Evolutionary conservation across 1,140 invertebrate genomes (phyloP).

Genomic region (Berghia stephanieae): DNA sequence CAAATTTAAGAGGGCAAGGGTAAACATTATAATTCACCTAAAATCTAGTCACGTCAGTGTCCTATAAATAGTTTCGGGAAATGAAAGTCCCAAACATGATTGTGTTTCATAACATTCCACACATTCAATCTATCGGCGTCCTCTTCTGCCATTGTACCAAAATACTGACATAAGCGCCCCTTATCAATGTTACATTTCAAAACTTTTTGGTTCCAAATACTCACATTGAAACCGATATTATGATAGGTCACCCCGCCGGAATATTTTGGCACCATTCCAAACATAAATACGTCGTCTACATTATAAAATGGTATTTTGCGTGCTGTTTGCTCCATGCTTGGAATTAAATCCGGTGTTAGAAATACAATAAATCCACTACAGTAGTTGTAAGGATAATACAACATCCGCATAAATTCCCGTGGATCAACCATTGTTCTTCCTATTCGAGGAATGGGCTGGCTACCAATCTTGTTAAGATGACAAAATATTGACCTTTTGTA

Average conservation of each 20-base stretch:
- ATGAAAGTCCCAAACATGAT: neutral
- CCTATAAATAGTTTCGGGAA: too few relatives aligned
- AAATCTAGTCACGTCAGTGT: too few relatives aligned
- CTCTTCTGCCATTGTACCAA: neutral
- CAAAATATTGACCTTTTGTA: slow-evolving; percentile 31
- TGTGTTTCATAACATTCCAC: neutral
- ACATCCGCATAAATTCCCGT: slow-evolving; percentile 27
- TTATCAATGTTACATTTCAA: neutral
- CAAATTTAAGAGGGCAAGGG: too few relatives aligned
- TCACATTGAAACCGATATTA: slow-evolving; percentile 1
- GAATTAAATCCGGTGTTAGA: slow-evolving; percentile 60
- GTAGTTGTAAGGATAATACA: slow-evolving; percentile 44
- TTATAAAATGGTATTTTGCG: slow-evolving; percentile 51
- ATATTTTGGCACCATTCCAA: slow-evolving; percentile 51
- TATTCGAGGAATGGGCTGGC: slow-evolving; percentile 23
- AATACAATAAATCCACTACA: slow-evolving; percentile 63
- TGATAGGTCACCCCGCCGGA: neutral
- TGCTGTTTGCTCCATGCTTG: slow-evolving; percentile 48
- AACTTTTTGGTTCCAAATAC: neutral
- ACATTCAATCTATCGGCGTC: neutral
- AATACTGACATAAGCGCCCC: neutral
- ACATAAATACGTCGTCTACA: slow-evolving; percentile 64
- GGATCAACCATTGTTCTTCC: slow-evolving; percentile 27
- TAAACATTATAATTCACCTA: too few relatives aligned
- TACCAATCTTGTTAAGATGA: slow-evolving; percentile 5